Percentiles rank a stretch among this genome's conserved stretches.
Conservation (phyloP, 2,113 vertebrate species). For the Loxodonta africana region DNA sequence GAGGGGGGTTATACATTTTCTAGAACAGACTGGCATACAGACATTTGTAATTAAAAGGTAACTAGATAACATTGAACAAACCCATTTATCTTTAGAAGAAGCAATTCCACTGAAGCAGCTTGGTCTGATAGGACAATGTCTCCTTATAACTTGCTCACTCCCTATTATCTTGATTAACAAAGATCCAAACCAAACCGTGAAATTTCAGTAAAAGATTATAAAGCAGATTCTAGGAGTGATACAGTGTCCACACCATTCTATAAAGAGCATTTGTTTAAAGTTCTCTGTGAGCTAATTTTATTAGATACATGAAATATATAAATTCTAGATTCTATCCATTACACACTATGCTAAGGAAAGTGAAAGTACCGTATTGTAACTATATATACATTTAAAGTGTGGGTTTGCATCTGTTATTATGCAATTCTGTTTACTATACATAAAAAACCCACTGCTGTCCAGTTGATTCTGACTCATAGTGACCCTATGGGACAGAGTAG, state of each 20-base stretch:
- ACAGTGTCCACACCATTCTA: conserved; percentile 47
- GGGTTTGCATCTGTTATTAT: conserved; percentile 40
- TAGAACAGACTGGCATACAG: not conserved
- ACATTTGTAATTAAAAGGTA: conserved; percentile 55
- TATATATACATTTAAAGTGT: conserved; percentile 57
- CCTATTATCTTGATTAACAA: conserved; percentile 26
- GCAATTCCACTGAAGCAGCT: not conserved
- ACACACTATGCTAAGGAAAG: not conserved
- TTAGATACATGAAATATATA: conserved; percentile 62
- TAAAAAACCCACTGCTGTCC: too few species aligned
- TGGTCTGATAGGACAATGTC: not conserved
- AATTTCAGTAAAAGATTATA: conserved; percentile 43
- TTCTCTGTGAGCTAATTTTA: conserved; percentile 51
- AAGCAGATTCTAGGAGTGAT: conserved; percentile 52
- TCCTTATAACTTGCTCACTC: conserved; percentile 11
- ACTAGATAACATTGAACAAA: conserved; percentile 1
- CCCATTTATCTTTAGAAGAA: conserved; percentile 13
- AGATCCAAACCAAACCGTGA: conserved; percentile 19
- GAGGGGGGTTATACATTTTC: not conserved
- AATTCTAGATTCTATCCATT: not conserved
- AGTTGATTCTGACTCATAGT: too few species aligned
- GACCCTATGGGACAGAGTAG: too few species aligned
- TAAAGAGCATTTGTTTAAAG: conserved; percentile 70
- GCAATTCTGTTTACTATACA: not conserved
- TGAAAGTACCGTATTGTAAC: not conserved